Evolutionary conservation across 2,888 invertebrate genomes (phyloP).

Genomic region (Amiota communis): DNA sequence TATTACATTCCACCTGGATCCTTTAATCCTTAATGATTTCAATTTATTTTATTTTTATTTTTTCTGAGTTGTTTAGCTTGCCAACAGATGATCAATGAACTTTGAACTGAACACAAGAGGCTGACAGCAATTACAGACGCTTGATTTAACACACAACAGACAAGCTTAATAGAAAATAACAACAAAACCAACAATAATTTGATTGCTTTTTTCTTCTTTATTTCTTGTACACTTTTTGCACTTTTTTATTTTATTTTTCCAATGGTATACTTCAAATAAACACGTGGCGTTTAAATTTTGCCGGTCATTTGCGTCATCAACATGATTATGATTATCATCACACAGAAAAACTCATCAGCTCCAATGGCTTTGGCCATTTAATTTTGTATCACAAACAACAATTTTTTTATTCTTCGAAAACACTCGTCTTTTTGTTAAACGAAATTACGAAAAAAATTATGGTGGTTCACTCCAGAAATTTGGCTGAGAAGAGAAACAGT

Average conservation of each 20-base stretch:
- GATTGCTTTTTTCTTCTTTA: neutral
- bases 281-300: constrained; percentile 13
- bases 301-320: constrained; percentile 20
- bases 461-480: constrained; percentile 1
- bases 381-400: neutral
- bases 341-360: too few relatives aligned
- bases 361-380: neutral
- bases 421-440: neutral
- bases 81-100: constrained; percentile 27
- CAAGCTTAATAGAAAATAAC: too few relatives aligned
- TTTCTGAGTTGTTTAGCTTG: constrained; percentile 34
- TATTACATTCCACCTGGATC: too few relatives aligned
- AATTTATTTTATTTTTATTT: neutral
- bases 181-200: constrained; percentile 18
- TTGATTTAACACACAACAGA: constrained; percentile 30
- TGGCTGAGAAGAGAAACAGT: constrained; percentile 41
- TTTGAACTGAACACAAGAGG: constrained; percentile 22
- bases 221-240: constrained; percentile 6
- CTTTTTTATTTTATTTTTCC: constrained; percentile 16
- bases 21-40: too few relatives aligned
- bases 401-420: neutral
- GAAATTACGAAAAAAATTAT: neutral
- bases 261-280: constrained; percentile 11
- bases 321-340: neutral
- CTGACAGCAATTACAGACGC: constrained; percentile 39